Base-by-base conservation (phyloP, 2,888 invertebrate species). In the Peribatodes rhomboidaria region DNA sequence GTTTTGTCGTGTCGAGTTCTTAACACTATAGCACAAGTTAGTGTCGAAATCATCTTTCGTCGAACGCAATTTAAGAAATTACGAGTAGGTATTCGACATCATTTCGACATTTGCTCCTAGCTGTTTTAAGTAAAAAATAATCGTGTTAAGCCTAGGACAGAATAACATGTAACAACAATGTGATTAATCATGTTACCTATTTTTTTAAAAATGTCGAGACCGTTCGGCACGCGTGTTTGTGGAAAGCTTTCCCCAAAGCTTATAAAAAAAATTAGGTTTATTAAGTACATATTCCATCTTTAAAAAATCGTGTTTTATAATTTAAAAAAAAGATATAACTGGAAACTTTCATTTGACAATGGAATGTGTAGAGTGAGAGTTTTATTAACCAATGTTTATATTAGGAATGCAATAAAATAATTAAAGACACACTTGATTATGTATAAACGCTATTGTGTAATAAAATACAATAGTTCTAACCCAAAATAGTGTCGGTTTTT, bases 61-160 rank as follows among this genome's bases (percentile, higher is more conserved):
- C 80, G 83, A 82, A 80, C 78, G 81, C 79, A 84, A 83, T 86
- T 84, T 83, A 78, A 82, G 79, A 84, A 81, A 81, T 80, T 80
- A 83, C 16, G 14, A 33, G 20, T 44, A 20, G 18, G 18, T 83
- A 73, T 78, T 77, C 74, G 75, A 73, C 77, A 77, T 81, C 68
- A 70, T 84, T 84, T 81, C 83, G 72, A 80, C 81, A 84, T 67
- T 74, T 68, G 68, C 70, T 71, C 66, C 74, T 72, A 70, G 72
- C 55, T 53, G 67, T 72, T 72, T n/a, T 16, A 41, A 22, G 22
- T 27, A 46, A 46, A 46, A 22, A 1, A 22, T 22, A 9, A 22
- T 27, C n/a, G 46, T 46, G 46, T 0, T 42, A 42, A n/a, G n/a
- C n/a, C n/a, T n/a, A n/a, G n/a, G n/a, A n/a, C n/a, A n/a, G n/a